phyloP scores from a whole-genome alignment of 2,113 vertebrate genomes.

The Aldabrachelys gigantea region DNA sequence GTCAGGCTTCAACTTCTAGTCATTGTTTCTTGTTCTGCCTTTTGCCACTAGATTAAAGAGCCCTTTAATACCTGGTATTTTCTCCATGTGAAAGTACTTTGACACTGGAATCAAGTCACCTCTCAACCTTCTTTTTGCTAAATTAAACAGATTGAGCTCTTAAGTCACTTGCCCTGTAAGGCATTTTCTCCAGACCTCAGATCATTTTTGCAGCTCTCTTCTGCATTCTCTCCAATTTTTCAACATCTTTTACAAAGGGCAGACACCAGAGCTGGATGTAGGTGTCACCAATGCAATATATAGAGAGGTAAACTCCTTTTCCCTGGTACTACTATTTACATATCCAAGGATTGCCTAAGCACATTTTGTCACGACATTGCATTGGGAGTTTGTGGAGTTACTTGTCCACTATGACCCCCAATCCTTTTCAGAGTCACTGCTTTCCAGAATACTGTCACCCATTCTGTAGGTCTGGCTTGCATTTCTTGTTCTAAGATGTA shows the following conservation, averaged over 20 bases:
- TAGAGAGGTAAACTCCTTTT: background rate
- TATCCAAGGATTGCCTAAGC: background rate
- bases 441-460: no score
- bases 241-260: rapidly evolving
- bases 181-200: background rate
- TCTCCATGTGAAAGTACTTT: rapidly evolving
- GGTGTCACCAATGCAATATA: rapidly evolving
- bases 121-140: background rate
- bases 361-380: rapidly evolving
- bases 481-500: rapidly evolving
- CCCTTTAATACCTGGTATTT: background rate
- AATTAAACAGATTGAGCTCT: background rate
- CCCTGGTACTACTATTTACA: rapidly evolving
- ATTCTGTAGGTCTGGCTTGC: rapidly evolving
- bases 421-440: no score
- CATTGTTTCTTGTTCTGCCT: background rate
- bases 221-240: background rate
- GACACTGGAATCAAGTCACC: background rate
- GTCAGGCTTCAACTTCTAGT: background rate
- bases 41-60: background rate
- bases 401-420: no score
- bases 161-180: rapidly evolving
- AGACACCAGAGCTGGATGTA: background rate
- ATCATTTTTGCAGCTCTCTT: background rate
- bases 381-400: background rate